A percentile compares a stretch with the other conserved stretches of the same genome.
Evolutionary conservation across 2,113 vertebrate genomes (phyloP).

Genomic region (Peromyscus leucopus): DNA sequence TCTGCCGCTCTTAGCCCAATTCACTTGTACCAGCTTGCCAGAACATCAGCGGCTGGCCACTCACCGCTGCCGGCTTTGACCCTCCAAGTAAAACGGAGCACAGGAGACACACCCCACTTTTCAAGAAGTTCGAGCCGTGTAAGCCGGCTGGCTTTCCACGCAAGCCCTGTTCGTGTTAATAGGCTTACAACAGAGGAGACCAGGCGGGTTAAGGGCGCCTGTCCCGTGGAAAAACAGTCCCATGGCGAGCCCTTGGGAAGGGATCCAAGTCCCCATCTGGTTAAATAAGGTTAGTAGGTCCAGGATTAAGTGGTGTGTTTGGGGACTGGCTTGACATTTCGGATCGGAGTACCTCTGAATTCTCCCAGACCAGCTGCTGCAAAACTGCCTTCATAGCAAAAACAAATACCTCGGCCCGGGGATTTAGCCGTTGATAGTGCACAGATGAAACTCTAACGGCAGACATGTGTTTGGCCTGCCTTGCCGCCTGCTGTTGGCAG

Average conservation of each 20-base stretch:
- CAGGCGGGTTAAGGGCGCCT: background rate
- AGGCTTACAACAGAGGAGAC: background rate
- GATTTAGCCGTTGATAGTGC: conserved; percentile 68
- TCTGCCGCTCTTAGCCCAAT: background rate
- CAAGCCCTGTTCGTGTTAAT: background rate
- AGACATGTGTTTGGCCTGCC: conserved; percentile 78
- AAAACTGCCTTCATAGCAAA: conserved; percentile 63
- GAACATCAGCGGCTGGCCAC: background rate
- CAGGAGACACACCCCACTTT: background rate
- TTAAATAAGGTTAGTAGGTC: conserved; percentile 15
- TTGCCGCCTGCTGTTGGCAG: conserved; percentile 66
- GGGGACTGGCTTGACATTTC: conserved; percentile 32
- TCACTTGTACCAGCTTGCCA: background rate
- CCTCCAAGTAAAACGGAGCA: background rate
- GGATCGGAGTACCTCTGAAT: conserved; percentile 53
- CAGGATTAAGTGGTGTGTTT: background rate
- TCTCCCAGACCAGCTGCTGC: conserved; percentile 1
- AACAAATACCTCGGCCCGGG: conserved; percentile 68
- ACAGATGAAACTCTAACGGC: conserved; percentile 70
- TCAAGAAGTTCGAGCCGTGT: background rate
- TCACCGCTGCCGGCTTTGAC: background rate
- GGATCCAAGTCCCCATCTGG: conserved; percentile 23
- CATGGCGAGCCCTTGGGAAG: background rate
- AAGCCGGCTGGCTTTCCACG: background rate
- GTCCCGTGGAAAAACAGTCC: conserved; percentile 10